Percentiles rank a stretch among this genome's conserved stretches.
phyloP scores from a whole-genome alignment of 2,113 vertebrate genomes.

The Microcebus griseorufus region DNA sequence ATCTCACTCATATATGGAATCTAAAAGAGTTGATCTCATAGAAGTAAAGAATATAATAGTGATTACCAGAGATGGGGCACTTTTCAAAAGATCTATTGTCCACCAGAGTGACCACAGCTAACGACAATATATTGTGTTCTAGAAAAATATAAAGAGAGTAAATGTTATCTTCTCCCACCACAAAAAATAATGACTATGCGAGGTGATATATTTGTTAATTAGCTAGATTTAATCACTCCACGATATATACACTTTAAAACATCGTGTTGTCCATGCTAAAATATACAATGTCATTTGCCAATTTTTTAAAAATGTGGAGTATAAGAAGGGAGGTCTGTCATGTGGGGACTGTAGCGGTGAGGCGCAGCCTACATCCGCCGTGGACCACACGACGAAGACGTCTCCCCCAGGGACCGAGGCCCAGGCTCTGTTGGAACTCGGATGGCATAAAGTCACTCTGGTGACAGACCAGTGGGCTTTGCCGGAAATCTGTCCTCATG shows the following conservation, averaged over 20 bases:
- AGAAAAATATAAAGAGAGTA: background rate
- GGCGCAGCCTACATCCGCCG: background rate
- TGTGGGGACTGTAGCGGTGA: background rate
- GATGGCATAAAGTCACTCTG: background rate
- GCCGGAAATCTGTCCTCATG: background rate
- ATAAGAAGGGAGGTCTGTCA: background rate
- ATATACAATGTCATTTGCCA: background rate
- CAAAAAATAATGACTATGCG: background rate
- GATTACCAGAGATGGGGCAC: background rate
- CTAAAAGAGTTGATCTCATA: background rate
- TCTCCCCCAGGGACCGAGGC: rapidly evolving
- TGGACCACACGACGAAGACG: background rate
- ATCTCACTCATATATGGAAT: background rate
- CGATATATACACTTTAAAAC: background rate
- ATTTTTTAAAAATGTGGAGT: background rate
- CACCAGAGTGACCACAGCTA: background rate
- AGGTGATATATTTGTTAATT: background rate
- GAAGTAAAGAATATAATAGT: background rate
- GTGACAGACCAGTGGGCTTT: background rate
- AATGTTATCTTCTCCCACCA: background rate
- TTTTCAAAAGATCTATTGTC: background rate
- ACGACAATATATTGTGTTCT: background rate
- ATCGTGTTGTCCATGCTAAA: background rate
- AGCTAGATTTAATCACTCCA: background rate
- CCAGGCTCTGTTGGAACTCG: rapidly evolving